Conservation (phyloP, 2,888 invertebrate genomes). For the Sphaerophoria taeniata region DNA sequence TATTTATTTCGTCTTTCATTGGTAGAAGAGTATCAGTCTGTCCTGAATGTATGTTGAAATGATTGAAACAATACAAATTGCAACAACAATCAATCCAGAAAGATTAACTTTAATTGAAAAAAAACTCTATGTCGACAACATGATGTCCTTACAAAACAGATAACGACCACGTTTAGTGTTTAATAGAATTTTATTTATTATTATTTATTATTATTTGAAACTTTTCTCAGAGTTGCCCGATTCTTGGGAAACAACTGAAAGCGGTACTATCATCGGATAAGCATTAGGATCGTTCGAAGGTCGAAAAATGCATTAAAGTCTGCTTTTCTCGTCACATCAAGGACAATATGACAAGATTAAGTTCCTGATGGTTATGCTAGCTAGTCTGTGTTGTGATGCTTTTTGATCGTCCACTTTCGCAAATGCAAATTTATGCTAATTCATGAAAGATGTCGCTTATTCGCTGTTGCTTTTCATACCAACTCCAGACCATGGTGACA, state of each 20-base stretch:
- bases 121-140: background rate
- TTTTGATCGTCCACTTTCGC: conserved; percentile 19
- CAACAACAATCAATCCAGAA: no score
- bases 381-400: background rate
- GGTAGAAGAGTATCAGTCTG: no score
- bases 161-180: background rate
- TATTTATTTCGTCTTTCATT: no score
- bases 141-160: background rate
- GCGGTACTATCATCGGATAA: conserved; percentile 11
- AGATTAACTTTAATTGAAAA: no score
- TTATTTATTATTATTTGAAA: conserved; percentile 22
- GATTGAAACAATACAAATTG: no score
- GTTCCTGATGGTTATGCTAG: background rate
- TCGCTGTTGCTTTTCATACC: background rate
- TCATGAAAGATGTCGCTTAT: conserved; percentile 11
- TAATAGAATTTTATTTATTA: conserved; percentile 16
- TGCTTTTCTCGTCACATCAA: background rate
- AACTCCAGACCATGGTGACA: background rate
- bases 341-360: conserved; percentile 11
- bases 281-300: conserved; percentile 2
- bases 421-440: conserved; percentile 28
- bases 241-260: background rate
- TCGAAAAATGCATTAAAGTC: conserved; percentile 14
- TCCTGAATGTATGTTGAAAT: no score
- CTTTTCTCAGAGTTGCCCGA: background rate